Evolutionary conservation across 2,797 vertebrate species (phyloP).

Genomic region (Scolopax bukidnonensis): DNA sequence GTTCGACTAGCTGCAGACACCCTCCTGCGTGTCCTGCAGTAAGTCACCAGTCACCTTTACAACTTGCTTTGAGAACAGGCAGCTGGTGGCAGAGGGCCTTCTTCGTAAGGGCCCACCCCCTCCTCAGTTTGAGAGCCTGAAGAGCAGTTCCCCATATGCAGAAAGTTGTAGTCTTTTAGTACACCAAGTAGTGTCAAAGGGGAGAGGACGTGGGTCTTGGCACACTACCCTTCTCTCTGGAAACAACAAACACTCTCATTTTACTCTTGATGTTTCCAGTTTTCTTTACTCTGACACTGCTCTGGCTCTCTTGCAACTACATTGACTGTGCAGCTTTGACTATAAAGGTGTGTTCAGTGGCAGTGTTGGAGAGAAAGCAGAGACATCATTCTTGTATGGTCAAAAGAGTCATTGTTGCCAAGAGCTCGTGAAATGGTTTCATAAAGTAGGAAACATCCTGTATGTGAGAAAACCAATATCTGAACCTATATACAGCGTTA

Average conservation of each 20-base stretch:
- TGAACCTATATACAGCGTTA: not conserved
- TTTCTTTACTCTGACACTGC: not conserved
- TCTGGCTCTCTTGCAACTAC: not conserved
- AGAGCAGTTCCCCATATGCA: too few species aligned
- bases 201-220: not conserved
- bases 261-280: not conserved
- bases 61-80: not conserved
- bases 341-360: not conserved
- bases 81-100: not conserved
- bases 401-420: not conserved
- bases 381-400: too few species aligned
- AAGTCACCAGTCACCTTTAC: not conserved
- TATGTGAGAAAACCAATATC: not conserved
- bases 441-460: not conserved
- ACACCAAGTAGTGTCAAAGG: not conserved
- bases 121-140: not conserved
- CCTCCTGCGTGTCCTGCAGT: rapidly evolving
- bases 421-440: not conserved
- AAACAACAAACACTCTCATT: not conserved
- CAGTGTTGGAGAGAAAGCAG: not conserved
- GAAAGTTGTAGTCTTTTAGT: not conserved
- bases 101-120: rapidly evolving
- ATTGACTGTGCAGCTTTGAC: not conserved
- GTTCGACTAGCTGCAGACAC: too few species aligned
- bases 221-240: not conserved